phyloP scores from a whole-genome alignment of 64 coral and sea anemone species.

The Pachyseris speciosa region DNA sequence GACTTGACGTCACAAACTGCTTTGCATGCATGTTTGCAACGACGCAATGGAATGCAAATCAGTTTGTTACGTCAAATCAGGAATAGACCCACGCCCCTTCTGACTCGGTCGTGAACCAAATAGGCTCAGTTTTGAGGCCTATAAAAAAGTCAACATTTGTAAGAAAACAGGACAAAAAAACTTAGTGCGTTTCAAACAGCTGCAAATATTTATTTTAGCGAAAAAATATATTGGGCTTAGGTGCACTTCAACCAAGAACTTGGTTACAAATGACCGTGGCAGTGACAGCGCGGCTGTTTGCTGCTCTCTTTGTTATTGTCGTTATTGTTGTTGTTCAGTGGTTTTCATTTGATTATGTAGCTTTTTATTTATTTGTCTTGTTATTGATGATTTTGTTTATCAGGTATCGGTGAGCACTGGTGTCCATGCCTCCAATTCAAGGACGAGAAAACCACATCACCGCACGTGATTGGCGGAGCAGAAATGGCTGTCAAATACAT shows the following conservation, averaged over 20 bases:
- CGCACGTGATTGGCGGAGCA: slow-evolving; percentile 39
- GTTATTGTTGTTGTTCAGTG: not conserved
- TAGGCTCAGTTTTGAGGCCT: no score
- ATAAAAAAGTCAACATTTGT: no score
- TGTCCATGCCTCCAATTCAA: slow-evolving; percentile 87
- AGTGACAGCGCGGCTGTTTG: not conserved
- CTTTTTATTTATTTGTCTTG: not conserved
- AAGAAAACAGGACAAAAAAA: no score
- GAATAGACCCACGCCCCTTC: no score
- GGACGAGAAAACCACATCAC: slow-evolving; percentile 9
- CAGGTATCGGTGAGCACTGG: slow-evolving; percentile 84
- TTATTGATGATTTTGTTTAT: not conserved
- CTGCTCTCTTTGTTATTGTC: not conserved
- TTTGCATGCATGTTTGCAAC: no score
- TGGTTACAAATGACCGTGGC: no score
- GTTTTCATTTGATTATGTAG: not conserved
- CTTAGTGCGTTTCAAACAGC: no score
- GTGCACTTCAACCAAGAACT: not conserved
- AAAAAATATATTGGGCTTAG: not conserved
- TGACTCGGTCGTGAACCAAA: no score
- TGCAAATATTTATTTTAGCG: no score
- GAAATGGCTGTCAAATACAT: slow-evolving; percentile 65
- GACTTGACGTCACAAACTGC: no score
- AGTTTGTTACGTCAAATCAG: no score
- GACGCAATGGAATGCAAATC: no score